Percentiles rank a stretch among this genome's conserved stretches.
These are phyloP conservation scores for Cryptotis parvus DNA, from an alignment of 2,113 vertebrate genomes.

Conservation along the genomic window DNA sequence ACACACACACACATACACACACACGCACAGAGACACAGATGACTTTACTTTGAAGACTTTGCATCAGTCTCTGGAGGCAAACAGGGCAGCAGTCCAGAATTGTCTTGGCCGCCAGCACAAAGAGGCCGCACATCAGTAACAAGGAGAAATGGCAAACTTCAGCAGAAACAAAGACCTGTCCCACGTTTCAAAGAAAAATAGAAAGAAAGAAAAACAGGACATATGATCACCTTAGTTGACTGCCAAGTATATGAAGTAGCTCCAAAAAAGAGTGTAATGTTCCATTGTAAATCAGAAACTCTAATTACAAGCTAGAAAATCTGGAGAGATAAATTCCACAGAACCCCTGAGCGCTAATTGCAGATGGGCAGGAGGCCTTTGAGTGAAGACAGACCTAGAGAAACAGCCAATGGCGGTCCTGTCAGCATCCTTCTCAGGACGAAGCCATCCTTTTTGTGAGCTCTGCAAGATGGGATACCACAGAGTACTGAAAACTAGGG, in stretches of 20 bases:
- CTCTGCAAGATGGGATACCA: not conserved
- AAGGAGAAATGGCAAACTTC: slow-evolving; percentile 82
- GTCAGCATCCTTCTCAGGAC: slow-evolving; percentile 46
- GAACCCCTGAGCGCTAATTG: not conserved
- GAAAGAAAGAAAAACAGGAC: slow-evolving; percentile 71
- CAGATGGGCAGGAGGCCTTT: not conserved
- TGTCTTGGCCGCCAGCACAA: slow-evolving; percentile 85
- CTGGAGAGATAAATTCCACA: slow-evolving; percentile 48
- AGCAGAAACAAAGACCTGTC: slow-evolving; percentile 86
- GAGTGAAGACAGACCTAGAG: slow-evolving; percentile 43
- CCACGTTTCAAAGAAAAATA: slow-evolving; percentile 64
- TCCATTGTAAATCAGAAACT: slow-evolving; percentile 71
- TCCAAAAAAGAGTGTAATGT: slow-evolving; percentile 66
- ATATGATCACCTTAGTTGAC: slow-evolving; percentile 70
- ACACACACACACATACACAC: slow-evolving; percentile 77
- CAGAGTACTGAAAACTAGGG: not conserved
- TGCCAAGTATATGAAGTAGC: slow-evolving; percentile 73
- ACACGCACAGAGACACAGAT: slow-evolving; percentile 72
- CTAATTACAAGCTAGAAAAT: slow-evolving; percentile 67
- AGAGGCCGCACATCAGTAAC: slow-evolving; percentile 82
- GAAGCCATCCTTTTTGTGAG: not conserved
- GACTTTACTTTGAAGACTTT: slow-evolving; percentile 85
- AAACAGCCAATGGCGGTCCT: not conserved
- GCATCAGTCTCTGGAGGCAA: slow-evolving; percentile 82
- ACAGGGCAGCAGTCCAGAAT: slow-evolving; percentile 84